Base-by-base conservation (phyloP, 35 echinoderm and acorn worm genomes). In the Acanthaster planci region DNA sequence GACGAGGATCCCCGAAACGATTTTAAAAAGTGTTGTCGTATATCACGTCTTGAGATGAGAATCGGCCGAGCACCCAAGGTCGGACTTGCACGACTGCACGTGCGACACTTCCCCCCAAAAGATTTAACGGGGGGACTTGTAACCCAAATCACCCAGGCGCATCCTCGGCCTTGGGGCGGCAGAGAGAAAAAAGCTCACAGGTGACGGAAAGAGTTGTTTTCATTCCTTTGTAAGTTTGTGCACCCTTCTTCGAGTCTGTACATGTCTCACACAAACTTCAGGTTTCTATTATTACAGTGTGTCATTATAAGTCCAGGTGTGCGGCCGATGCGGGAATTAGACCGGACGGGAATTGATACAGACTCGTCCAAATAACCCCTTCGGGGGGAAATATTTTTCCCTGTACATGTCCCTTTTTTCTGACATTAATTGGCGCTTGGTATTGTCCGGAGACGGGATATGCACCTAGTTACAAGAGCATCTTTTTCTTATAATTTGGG, bases 391-490 rank as follows among this genome's bases (percentile, higher is more conserved):
- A 47, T 4, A 47, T 6, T 47, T 6, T 47, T 47, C 42, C 12
- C 12, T 6, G 42, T 12, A 4, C 42, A 4, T 12, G 42, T 12
- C 42, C 42, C 42, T 47, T 47, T 47, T 12, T 72, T 72, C 34
- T 26, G 64, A 72, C 64, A 72, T 72, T 72, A 72, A 72, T 72
- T 72, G 64, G 64, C 64, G 34, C 64, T 72, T 0, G 26, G 64
- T 34, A 72, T 72, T 72, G 64, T 72, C 42, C 42, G 64, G 26
- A 72, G 34, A 31, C 7, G 18, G 64, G 64, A 72, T 72, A 72
- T 72, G 26, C 64, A 26, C 3, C 34, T 34, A 72, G 26, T 72
- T 72, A 47, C 42, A 4, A 26, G 23, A 29, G 30, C 23, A 72
- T 34, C 7, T 72, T 72, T 60, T 72, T 72, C 9, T 8, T 21